Base-by-base conservation (phyloP, 92 coral and sea anemone species). In the Metridium senile region DNA sequence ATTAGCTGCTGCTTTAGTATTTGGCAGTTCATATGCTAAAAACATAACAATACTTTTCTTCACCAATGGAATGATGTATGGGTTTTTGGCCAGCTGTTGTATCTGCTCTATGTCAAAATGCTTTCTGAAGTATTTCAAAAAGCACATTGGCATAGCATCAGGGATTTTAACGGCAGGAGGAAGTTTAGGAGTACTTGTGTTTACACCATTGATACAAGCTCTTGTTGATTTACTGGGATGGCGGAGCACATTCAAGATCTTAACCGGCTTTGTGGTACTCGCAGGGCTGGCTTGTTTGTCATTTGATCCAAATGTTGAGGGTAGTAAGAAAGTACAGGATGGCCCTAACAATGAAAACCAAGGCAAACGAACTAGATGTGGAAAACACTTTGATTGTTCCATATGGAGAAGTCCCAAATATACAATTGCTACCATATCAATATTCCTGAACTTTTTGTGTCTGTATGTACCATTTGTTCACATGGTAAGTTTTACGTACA, bases 41-140 rank as follows among this genome's bases (percentile, higher is more conserved):
- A 26, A 62, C 9, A 70, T 77, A 18, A 39, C 33, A 23, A 25
- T 81, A 26, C 39, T 86, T 20, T 86, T 82, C 71, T 6, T 76
- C 9, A 76, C 91, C 13, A 69, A 82, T 59, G 80, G 91, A 17
- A 7, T 73, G 11, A 2, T 71, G 49, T 71, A 63, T 72, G 91
- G 91, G 10, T 66, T 85, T 33, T 79, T 85, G 9, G 51, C 51
- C 26, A 74, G 82, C 52, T 80, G 81, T 62, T 11, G 72, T 10
- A 46, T 71, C 21, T 35, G 61, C 2, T 74, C 85, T 9, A 43
- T 59, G 4, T 65, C 67, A 33, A 67, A 75, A 46, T 63, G 74
- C 23, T 59, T 46, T 34, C 67, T 68, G 18, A 70, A 30, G 45
- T 85, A 80, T 53, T 85, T 85, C 57, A 66, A 59, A 11, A 85